Conservation (phyloP, 2,113 vertebrate species). For the Zosterops pallidus region DNA sequence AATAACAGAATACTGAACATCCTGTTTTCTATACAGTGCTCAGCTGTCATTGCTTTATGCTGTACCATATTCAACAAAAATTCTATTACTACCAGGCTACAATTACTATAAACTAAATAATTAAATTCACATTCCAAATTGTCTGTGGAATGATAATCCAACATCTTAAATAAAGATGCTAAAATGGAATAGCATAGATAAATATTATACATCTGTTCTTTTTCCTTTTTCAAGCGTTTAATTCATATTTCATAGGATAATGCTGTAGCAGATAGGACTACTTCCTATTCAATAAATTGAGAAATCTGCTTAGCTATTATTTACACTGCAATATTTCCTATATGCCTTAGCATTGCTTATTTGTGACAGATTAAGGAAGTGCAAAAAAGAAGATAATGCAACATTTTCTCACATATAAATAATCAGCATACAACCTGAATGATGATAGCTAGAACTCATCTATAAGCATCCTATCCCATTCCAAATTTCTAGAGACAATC, state of each 20-base stretch:
- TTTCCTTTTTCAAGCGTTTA: background rate
- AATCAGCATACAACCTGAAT: background rate
- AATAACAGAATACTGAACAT: background rate
- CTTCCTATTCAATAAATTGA: background rate
- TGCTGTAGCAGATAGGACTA: background rate
- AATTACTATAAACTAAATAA: background rate
- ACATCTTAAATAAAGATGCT: background rate
- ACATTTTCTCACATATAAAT: background rate
- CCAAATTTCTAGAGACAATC: background rate
- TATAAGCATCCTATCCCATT: background rate
- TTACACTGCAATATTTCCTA: background rate
- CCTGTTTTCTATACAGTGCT: background rate
- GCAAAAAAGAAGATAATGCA: background rate
- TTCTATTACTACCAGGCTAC: background rate
- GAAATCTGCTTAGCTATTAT: background rate
- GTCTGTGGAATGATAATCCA: background rate
- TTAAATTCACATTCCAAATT: conserved; percentile 7
- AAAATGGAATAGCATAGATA: background rate
- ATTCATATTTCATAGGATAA: conserved; percentile 1
- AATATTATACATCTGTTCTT: conserved; percentile 1
- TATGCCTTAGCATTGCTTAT: background rate
- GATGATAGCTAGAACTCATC: background rate
- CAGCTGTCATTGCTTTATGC: background rate
- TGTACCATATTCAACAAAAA: background rate
- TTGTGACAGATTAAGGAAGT: background rate